phyloP scores from a whole-genome alignment of 53 echinoderm and acorn worm genomes.

The Echinarachnius parma region DNA sequence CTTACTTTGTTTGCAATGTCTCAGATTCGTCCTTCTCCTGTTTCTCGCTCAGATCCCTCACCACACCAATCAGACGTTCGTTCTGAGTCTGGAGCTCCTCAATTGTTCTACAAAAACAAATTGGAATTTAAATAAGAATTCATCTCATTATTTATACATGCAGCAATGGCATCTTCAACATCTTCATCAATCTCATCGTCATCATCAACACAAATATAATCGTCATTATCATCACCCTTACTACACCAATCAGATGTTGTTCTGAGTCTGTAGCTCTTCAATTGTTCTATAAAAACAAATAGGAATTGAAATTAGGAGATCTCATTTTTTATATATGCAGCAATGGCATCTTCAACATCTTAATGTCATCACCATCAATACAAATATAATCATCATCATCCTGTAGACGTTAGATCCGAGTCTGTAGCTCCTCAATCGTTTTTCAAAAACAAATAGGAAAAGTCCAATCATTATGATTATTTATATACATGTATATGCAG shows the following conservation, averaged over 20 bases:
- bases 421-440: too few relatives aligned
- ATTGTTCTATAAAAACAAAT: slow-evolving; percentile 52
- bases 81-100: slow-evolving; percentile 93
- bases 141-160: neutral
- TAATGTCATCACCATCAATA: too few relatives aligned
- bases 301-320: neutral
- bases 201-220: neutral
- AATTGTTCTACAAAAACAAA: slow-evolving; percentile 55
- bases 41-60: slow-evolving; percentile 83
- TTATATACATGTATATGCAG: too few relatives aligned
- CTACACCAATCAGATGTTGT: slow-evolving; percentile 68
- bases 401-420: too few relatives aligned
- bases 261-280: slow-evolving; percentile 91
- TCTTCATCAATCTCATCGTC: neutral
- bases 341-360: neutral
- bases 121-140: neutral
- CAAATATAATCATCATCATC: too few relatives aligned
- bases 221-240: slow-evolving; percentile 81
- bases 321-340: neutral
- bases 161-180: neutral
- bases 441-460: too few relatives aligned
- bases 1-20: slow-evolving; percentile 83
- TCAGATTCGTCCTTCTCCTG: slow-evolving; percentile 80
- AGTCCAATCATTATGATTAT: too few relatives aligned
- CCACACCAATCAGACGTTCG: slow-evolving; percentile 67